Percentiles rank a stretch among this genome's conserved stretches.
Conservation (phyloP, 64 coral and sea anemone genomes). For the Astreopora myriophthalma region DNA sequence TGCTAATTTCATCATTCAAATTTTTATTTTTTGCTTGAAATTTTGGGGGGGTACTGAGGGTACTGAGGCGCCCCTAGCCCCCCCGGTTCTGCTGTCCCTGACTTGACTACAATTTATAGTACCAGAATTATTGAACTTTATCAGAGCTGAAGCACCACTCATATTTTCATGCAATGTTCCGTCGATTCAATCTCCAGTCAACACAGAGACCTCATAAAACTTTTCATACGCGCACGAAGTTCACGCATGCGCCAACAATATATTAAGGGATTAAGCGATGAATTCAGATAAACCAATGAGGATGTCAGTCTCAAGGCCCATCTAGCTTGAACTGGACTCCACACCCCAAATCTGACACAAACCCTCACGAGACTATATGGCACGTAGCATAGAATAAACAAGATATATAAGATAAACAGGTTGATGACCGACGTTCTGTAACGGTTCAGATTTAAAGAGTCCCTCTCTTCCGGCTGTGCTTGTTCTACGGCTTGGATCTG, state of each 20-base stretch:
- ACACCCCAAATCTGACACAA: background rate
- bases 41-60: too few relatives aligned
- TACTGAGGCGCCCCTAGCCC: too few relatives aligned
- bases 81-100: too few relatives aligned
- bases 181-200: too few relatives aligned
- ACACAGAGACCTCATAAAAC: background rate
- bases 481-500: background rate
- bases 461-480: too few relatives aligned
- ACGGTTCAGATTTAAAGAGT: background rate
- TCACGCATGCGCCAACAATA: slow-evolving; percentile 43
- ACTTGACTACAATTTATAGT: too few relatives aligned
- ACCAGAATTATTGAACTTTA: too few relatives aligned
- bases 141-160: too few relatives aligned
- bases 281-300: background rate
- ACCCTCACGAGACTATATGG: background rate
- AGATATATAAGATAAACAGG: background rate
- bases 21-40: too few relatives aligned
- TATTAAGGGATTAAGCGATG: background rate
- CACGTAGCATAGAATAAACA: background rate
- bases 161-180: too few relatives aligned
- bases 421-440: background rate
- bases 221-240: background rate
- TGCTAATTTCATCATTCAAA: too few relatives aligned
- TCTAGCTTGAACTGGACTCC: background rate
- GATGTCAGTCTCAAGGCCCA: background rate